Evolutionary conservation across 2,888 invertebrate species (phyloP).

Genomic region (Chymomyza fuscimana): DNA sequence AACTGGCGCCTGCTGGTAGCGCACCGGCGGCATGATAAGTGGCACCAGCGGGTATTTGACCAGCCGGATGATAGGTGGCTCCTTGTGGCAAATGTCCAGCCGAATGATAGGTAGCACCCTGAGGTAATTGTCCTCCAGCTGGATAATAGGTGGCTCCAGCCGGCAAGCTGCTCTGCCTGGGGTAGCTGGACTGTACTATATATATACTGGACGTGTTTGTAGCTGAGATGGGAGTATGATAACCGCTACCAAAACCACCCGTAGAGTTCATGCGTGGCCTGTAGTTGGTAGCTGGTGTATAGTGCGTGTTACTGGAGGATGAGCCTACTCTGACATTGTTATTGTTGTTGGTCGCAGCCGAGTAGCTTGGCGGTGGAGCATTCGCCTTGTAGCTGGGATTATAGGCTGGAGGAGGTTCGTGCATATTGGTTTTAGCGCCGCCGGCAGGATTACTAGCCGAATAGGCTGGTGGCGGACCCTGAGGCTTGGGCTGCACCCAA

Average conservation of each 20-base stretch:
- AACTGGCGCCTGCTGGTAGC: constrained; percentile 52
- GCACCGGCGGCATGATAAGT: constrained; percentile 33
- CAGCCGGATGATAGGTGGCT: constrained; percentile 52
- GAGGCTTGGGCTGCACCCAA: constrained; percentile 74
- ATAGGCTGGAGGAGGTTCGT: constrained; percentile 77
- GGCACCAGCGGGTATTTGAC: constrained; percentile 23
- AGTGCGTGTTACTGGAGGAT: constrained; percentile 33
- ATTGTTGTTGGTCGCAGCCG: constrained; percentile 59
- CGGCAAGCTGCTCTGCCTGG: constrained; percentile 35
- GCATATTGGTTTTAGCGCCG: constrained; percentile 75
- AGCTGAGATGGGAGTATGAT: constrained; percentile 71
- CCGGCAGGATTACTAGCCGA: constrained; percentile 72
- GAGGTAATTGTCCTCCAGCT: constrained; percentile 48
- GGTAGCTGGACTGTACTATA: constrained; percentile 76
- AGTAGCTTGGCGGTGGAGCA: constrained; percentile 71
- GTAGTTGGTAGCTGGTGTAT: constrained; percentile 59
- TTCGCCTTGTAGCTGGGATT: constrained; percentile 67
- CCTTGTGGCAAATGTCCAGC: constrained; percentile 65
- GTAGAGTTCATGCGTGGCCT: constrained; percentile 65
- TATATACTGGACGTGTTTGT: constrained; percentile 62
- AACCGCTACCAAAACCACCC: constrained; percentile 44
- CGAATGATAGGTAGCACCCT: constrained; percentile 70
- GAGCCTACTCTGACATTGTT: constrained; percentile 37
- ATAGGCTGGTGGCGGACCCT: constrained; percentile 78
- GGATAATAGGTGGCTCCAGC: constrained; percentile 57